Percentiles rank a stretch among this genome's conserved stretches.
Evolutionary conservation across 2,888 invertebrate genomes (phyloP).

Genomic region (Hemistola chrysoprasaria): DNA sequence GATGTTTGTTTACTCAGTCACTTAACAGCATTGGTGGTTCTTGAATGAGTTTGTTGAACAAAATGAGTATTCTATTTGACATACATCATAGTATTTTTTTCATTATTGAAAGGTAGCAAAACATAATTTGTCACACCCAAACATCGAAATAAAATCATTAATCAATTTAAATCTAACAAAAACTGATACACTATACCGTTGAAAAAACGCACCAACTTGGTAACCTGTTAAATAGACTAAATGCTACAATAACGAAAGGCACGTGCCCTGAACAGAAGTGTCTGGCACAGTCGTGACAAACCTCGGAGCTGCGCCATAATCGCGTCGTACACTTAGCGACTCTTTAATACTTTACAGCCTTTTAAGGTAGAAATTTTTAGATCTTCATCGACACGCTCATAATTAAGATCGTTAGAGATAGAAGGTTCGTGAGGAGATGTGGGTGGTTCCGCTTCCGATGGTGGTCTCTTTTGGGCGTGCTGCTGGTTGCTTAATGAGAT

Average conservation of each 20-base stretch:
- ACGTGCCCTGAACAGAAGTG: slow-evolving; percentile 66
- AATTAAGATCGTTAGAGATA: slow-evolving; percentile 77
- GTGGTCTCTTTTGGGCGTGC: slow-evolving; percentile 60
- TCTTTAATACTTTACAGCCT: slow-evolving; percentile 71
- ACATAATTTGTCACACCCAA: too few relatives aligned
- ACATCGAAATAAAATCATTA: too few relatives aligned
- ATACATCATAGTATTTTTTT: too few relatives aligned
- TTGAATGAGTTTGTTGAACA: too few relatives aligned
- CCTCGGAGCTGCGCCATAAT: slow-evolving; percentile 62
- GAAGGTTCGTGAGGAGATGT: slow-evolving; percentile 70
- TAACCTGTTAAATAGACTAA: slow-evolving; percentile 1
- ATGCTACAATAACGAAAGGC: slow-evolving; percentile 27
- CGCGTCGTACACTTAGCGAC: slow-evolving; percentile 76
- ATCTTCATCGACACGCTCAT: slow-evolving; percentile 80
- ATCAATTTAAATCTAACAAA: too few relatives aligned
- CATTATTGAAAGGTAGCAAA: too few relatives aligned
- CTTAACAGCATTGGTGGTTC: too few relatives aligned
- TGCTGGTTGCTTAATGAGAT: slow-evolving; percentile 39
- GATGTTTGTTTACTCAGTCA: too few relatives aligned
- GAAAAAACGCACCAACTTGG: not conserved
- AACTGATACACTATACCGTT: too few relatives aligned
- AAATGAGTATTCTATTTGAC: too few relatives aligned
- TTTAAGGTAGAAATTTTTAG: slow-evolving; percentile 79
- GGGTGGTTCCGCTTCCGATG: slow-evolving; percentile 79
- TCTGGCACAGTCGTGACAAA: slow-evolving; percentile 73